A percentile compares a stretch with the other conserved stretches of the same genome.
These are phyloP conservation scores for Protobothrops flavoviridis DNA, from an alignment of 2,113 vertebrate genomes.

Conservation along the genomic window DNA sequence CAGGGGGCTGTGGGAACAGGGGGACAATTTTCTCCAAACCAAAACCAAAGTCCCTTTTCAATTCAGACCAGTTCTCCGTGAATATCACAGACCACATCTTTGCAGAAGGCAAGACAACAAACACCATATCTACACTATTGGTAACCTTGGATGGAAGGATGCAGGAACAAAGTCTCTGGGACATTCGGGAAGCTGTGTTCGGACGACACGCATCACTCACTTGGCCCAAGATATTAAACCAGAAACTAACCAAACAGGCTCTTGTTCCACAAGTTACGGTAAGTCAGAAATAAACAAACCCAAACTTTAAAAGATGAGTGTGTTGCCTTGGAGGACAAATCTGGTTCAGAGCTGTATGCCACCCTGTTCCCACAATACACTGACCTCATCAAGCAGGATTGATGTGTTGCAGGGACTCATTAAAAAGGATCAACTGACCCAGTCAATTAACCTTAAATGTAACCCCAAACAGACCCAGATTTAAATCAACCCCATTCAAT, in stretches of 20 bases:
- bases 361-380: background rate
- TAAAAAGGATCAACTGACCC: background rate
- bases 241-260: background rate
- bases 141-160: background rate
- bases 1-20: background rate
- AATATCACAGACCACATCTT: too few relatives aligned
- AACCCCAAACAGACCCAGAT: background rate
- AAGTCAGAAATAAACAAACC: background rate
- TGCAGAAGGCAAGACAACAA: background rate
- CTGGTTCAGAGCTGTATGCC: background rate
- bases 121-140: background rate
- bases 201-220: background rate
- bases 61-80: background rate
- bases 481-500: background rate
- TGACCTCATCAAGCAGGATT: background rate
- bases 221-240: background rate
- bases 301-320: background rate
- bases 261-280: background rate
- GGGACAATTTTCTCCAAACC: background rate
- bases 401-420: background rate
- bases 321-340: background rate
- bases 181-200: background rate
- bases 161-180: too few relatives aligned
- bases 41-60: background rate
- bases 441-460: background rate